Base-by-base conservation (phyloP, 2,797 vertebrate genomes). In the Coccyzus lansbergi region DNA sequence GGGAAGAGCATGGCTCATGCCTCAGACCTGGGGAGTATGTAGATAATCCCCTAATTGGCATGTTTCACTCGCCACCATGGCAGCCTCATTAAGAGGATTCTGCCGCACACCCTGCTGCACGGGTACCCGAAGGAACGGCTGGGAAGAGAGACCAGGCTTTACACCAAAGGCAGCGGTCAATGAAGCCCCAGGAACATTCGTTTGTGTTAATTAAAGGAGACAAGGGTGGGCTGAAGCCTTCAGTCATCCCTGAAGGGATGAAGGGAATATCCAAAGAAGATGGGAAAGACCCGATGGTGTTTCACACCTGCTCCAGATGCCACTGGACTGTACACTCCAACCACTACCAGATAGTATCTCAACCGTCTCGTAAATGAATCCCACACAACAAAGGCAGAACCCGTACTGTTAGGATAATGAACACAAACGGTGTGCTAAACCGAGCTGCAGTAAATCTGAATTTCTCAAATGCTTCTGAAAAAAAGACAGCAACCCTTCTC, bases 41-140 rank as follows among this genome's bases (percentile, higher is more conserved):
- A 86, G 63, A 80, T 95, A 72, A 96, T 92, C 75, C 68, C 92
- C 78, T 83, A 91, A 92, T 63, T 85, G 79, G 78, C 90, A 67
- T 4, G 53, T 71, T 96, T 78, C 46, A 44, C 56, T 91, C 67
- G 40, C 76, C 81, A 82, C 75, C 63, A 18, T 26, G 78, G 70
- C 28, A 68, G 67, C 51, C 77, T 94, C 88, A 76, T 84, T 94
- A 81, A 82, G 91, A 94, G 38, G 75, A 90, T 83, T 64, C 71
- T 65, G 80, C 55, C 9, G 38, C 81, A 58, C 59, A 48, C n/a
- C 16, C 83, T 78, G 59, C 67, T 59, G 60, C 33, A 28, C 1
- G 3, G 48, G 81, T 28, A 81, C 69, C 77, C 28, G 31, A 33
- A 70, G 34, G 71, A 75, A 80, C 4, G 17, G 46, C n/a, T 33